Conservation (phyloP, 2,888 invertebrate species). For the Stictocephala bisonia region DNA sequence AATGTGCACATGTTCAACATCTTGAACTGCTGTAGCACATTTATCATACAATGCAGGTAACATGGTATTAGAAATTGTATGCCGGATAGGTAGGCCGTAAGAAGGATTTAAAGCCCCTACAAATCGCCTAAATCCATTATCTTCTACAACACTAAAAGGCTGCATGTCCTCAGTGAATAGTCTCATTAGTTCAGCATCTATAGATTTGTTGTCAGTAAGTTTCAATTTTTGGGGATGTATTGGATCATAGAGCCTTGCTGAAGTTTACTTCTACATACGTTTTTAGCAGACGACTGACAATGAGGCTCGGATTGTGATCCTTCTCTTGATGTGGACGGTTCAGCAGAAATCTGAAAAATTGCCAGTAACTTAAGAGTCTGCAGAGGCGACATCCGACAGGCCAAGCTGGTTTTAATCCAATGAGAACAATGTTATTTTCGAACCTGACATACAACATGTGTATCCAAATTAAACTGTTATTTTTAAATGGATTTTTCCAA, state of each 20-base stretch:
- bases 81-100: background rate
- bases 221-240: background rate
- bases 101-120: background rate
- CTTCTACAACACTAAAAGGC: background rate
- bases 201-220: background rate
- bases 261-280: too few relatives aligned
- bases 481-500: too few relatives aligned
- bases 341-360: too few relatives aligned
- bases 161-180: slow-evolving; percentile 17
- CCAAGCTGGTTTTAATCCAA: too few relatives aligned
- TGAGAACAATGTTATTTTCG: too few relatives aligned
- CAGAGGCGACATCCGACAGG: too few relatives aligned
- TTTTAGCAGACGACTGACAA: too few relatives aligned
- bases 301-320: too few relatives aligned
- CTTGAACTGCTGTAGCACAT: background rate
- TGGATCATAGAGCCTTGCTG: background rate
- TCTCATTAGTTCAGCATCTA: background rate
- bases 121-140: background rate
- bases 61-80: slow-evolving; percentile 1
- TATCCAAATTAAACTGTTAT: too few relatives aligned
- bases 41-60: background rate
- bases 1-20: background rate
- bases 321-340: too few relatives aligned
- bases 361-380: too few relatives aligned
- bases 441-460: too few relatives aligned